Evolutionary conservation across 2,888 invertebrate species (phyloP).

Genomic region (Cetonia aurata): DNA sequence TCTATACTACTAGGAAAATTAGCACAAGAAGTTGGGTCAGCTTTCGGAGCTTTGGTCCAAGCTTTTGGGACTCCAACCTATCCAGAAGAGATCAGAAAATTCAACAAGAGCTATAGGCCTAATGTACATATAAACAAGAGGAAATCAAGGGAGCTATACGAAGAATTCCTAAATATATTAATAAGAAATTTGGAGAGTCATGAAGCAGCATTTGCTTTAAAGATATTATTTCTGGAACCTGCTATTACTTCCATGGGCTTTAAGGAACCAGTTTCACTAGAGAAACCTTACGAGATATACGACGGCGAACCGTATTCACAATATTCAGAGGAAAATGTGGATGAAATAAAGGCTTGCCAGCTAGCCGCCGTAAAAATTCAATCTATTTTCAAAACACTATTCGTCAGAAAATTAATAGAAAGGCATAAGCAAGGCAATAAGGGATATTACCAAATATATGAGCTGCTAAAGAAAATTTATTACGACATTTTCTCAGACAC

Average conservation of each 20-base stretch:
- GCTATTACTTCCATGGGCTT: slow-evolving; percentile 6
- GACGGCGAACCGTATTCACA: not conserved
- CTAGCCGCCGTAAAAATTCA: slow-evolving; percentile 58
- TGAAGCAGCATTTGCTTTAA: slow-evolving; percentile 49
- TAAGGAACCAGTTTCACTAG: not conserved
- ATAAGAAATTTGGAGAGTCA: slow-evolving; percentile 44
- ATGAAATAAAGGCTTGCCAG: slow-evolving; percentile 53
- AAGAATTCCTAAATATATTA: slow-evolving; percentile 47
- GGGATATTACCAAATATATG: slow-evolving; percentile 53
- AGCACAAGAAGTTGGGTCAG: slow-evolving; percentile 56
- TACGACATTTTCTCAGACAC: slow-evolving; percentile 54
- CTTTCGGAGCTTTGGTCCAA: slow-evolving; percentile 58
- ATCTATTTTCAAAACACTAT: slow-evolving; percentile 57
- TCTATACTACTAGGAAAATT: slow-evolving; percentile 55
- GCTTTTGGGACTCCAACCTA: slow-evolving; percentile 58
- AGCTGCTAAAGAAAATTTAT: slow-evolving; percentile 56
- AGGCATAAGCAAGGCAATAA: slow-evolving; percentile 53
- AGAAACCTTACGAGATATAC: not conserved
- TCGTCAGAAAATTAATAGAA: slow-evolving; percentile 53
- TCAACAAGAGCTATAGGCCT: slow-evolving; percentile 57
- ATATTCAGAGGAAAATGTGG: slow-evolving; percentile 49
- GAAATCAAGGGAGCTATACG: slow-evolving; percentile 41
- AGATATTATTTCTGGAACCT: slow-evolving; percentile 52
- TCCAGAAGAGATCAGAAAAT: slow-evolving; percentile 50
- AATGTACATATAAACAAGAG: slow-evolving; percentile 36